Percentiles rank a stretch among this genome's conserved stretches.
These are phyloP conservation scores for Drosophila lacertosa DNA, from an alignment of 1,140 invertebrate species.

Conservation along the genomic window DNA sequence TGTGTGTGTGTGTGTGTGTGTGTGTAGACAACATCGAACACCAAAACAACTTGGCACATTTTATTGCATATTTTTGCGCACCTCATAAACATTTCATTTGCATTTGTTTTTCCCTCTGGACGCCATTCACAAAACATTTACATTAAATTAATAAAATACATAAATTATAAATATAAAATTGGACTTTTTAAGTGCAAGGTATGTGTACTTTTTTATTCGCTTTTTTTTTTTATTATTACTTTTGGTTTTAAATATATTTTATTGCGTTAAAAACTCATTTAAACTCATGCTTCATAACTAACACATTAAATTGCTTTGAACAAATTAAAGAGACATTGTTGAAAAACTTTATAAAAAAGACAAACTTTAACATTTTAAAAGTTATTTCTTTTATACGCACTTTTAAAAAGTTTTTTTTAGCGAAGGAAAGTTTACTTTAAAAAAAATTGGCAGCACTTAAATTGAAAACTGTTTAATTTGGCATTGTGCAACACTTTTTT, in stretches of 20 bases:
- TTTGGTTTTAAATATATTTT: constrained; percentile 17
- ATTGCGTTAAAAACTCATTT: constrained; percentile 13
- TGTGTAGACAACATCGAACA: constrained; percentile 11
- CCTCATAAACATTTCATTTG: constrained; percentile 45
- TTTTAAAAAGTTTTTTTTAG: too few relatives aligned
- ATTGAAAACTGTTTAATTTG: too few relatives aligned
- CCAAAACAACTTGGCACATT: constrained; percentile 11
- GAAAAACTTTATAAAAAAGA: too few relatives aligned
- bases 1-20: constrained; percentile 14
- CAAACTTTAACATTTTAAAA: too few relatives aligned
- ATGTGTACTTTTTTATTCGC: constrained; percentile 75
- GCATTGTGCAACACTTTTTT: too few relatives aligned
- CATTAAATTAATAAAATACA: constrained; percentile 8
- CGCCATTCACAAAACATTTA: constrained; percentile 6
- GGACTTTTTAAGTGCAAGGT: constrained; percentile 76
- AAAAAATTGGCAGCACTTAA: neutral
- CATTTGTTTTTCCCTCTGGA: constrained; percentile 17
- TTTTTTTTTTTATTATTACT: constrained; percentile 50
- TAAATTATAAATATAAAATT: constrained; percentile 50
- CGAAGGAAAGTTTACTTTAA: too few relatives aligned
- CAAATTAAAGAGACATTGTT: too few relatives aligned
- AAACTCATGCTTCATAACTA: neutral
- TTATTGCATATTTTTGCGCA: constrained; percentile 26
- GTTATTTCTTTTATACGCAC: too few relatives aligned
- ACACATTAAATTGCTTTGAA: too few relatives aligned